These are phyloP conservation scores for Brachionus sp. DNA, from an alignment of 1,140 invertebrate genomes.

Conservation along the genomic window DNA sequence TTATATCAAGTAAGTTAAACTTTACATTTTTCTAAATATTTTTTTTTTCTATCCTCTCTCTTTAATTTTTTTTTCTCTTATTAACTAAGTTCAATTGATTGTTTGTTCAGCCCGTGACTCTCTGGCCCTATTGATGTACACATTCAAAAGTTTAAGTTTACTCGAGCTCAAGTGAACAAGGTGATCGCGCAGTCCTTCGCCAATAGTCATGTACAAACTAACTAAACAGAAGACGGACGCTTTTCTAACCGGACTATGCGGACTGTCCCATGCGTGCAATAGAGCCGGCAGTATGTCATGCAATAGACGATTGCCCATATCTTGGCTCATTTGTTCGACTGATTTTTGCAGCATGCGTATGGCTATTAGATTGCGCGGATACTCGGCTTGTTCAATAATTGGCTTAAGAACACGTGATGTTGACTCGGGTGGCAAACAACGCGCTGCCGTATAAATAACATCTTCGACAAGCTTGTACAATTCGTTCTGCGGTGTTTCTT, in stretches of 20 bases:
- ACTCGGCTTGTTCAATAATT: conserved; percentile 77
- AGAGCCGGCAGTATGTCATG: conserved; percentile 79
- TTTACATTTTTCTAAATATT: not conserved
- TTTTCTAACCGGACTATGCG: conserved; percentile 82
- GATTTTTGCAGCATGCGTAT: conserved; percentile 87
- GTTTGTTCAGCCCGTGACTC: conserved; percentile 21
- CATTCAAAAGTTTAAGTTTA: conserved; percentile 73
- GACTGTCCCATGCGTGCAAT: conserved; percentile 79
- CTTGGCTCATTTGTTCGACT: conserved; percentile 35
- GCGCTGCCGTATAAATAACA: conserved; percentile 70
- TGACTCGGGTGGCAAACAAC: conserved; percentile 68
- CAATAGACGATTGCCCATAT: conserved; percentile 64
- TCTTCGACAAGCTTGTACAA: conserved; percentile 63
- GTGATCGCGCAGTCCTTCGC: conserved; percentile 77
- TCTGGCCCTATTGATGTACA: conserved; percentile 69
- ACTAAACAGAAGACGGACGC: conserved; percentile 93
- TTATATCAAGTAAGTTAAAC: too few relatives aligned
- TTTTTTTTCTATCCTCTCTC: too few relatives aligned
- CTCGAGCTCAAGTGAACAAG: conserved; percentile 74
- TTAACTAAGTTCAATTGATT: not conserved
- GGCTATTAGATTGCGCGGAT: conserved; percentile 79
- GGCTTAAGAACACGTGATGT: conserved; percentile 70
- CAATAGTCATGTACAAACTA: conserved; percentile 77
- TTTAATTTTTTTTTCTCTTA: not conserved
- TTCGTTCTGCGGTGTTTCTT: conserved; percentile 57